phyloP scores from a whole-genome alignment of 2,113 vertebrate species.

The Seriola aureovittata region DNA sequence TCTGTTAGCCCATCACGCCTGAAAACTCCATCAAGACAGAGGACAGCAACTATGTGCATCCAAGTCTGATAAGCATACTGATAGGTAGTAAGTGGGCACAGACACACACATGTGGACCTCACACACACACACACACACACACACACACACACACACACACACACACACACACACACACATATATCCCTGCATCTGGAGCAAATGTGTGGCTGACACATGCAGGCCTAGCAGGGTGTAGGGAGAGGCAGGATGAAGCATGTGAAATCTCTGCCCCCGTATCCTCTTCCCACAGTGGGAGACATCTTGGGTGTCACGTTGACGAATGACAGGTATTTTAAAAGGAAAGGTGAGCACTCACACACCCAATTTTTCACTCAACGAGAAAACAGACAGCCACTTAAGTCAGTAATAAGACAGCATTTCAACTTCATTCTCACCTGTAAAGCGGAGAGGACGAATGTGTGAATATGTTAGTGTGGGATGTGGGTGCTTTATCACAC shows the following conservation, averaged over 20 bases:
- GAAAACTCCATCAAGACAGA: background rate
- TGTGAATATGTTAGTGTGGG: background rate
- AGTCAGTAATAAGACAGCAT: constrained; percentile 7
- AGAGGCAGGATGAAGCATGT: constrained; percentile 62
- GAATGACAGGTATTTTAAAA: constrained; percentile 62
- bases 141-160: constrained; percentile 53
- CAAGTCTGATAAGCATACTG: constrained; percentile 3
- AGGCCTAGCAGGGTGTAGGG: constrained; percentile 61
- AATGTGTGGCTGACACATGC: constrained; percentile 75
- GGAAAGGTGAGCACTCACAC: constrained; percentile 21
- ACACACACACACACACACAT: constrained; percentile 50
- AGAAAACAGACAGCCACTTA: constrained; percentile 49
- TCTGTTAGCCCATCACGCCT: background rate
- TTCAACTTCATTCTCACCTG: constrained; percentile 45
- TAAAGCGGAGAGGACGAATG: background rate
- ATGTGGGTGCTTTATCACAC: constrained; percentile 21
- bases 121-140: constrained; percentile 29
- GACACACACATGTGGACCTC: constrained; percentile 47
- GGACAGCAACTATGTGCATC: constrained; percentile 8
- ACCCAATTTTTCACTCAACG: constrained; percentile 39
- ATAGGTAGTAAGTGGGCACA: constrained; percentile 41
- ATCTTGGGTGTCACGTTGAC: constrained; percentile 61
- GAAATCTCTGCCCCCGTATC: constrained; percentile 50
- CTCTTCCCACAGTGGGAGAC: constrained; percentile 48
- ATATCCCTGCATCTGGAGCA: constrained; percentile 78